Evolutionary conservation across 2,797 vertebrate species (phyloP).

Genomic region (Sebastes vulpes): DNA sequence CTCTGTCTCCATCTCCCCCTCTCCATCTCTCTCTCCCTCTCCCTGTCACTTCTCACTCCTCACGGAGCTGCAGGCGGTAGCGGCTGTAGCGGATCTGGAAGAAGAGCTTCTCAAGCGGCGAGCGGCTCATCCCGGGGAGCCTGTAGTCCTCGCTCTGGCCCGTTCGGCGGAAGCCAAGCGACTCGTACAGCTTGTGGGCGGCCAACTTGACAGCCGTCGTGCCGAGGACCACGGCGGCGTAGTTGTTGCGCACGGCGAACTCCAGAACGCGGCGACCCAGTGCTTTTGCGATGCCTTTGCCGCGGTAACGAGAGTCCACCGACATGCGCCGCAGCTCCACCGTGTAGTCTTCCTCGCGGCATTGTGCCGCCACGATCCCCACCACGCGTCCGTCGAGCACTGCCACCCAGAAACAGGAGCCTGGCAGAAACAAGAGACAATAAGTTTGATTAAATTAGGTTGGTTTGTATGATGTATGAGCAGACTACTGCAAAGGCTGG

Average conservation of each 20-base stretch:
- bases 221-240: slow-evolving; percentile 94
- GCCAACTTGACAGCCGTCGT: slow-evolving; percentile 98
- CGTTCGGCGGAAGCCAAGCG: slow-evolving; percentile 95
- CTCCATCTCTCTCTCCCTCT: slow-evolving; percentile 60
- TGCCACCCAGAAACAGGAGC: slow-evolving; percentile 99
- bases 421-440: slow-evolving; percentile 75
- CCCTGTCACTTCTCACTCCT: slow-evolving; percentile 90
- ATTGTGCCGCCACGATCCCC: slow-evolving; percentile 95
- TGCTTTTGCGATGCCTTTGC: slow-evolving; percentile 97
- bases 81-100: slow-evolving; percentile 99
- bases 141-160: slow-evolving; percentile 92
- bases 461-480: not conserved
- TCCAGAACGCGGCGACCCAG: slow-evolving; percentile 97
- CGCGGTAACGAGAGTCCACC: slow-evolving; percentile 95
- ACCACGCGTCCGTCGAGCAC: slow-evolving; percentile 95
- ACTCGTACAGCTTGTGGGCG: slow-evolving; percentile 98
- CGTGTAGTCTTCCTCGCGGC: slow-evolving; percentile 94
- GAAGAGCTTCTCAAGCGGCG: slow-evolving; percentile 95
- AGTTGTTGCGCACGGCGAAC: slow-evolving; percentile 96
- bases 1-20: slow-evolving; percentile 70
- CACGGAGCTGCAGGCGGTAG: slow-evolving; percentile 98
- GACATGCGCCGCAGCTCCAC: slow-evolving; percentile 98
- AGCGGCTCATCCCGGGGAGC: slow-evolving; percentile 95
- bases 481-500: not conserved
- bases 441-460: not conserved